Percentiles rank a stretch among this genome's conserved stretches.
These are phyloP conservation scores for Choloepus hoffmanni DNA, from an alignment of 2,113 vertebrate species.

Conservation along the genomic window DNA sequence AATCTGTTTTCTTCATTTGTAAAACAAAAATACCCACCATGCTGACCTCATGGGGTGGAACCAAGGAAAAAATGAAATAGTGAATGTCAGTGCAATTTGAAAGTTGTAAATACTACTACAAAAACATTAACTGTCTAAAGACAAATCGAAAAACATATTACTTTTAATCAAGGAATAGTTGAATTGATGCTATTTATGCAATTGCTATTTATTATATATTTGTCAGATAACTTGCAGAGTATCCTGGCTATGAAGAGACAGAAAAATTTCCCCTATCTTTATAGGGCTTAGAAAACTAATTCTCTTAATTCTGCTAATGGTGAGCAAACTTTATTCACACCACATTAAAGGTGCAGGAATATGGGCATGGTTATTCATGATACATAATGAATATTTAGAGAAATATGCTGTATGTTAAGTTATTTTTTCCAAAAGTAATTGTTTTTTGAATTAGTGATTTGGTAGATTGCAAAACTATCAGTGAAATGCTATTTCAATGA, in stretches of 20 bases:
- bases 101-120: constrained; percentile 16
- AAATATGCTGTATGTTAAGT: background rate
- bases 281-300: background rate
- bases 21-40: constrained; percentile 25
- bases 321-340: background rate
- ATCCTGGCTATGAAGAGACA: background rate
- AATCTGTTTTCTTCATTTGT: constrained; percentile 25
- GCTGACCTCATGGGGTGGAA: constrained; percentile 16
- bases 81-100: constrained; percentile 33
- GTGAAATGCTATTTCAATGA: background rate
- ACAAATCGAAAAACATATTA: background rate
- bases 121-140: background rate
- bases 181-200: background rate
- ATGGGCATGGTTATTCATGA: background rate
- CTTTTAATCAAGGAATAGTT: constrained; percentile 40
- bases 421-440: constrained; percentile 39
- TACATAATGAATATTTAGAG: background rate
- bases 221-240: constrained; percentile 39
- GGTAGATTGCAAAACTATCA: constrained; percentile 7
- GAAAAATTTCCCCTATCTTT: constrained; percentile 16
- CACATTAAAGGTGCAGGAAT: background rate
- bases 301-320: constrained; percentile 27
- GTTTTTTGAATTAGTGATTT: background rate
- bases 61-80: background rate
- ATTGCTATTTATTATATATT: constrained; percentile 10